Base-by-base conservation (phyloP, 2,113 vertebrate species). In the Syngnathus floridae region DNA sequence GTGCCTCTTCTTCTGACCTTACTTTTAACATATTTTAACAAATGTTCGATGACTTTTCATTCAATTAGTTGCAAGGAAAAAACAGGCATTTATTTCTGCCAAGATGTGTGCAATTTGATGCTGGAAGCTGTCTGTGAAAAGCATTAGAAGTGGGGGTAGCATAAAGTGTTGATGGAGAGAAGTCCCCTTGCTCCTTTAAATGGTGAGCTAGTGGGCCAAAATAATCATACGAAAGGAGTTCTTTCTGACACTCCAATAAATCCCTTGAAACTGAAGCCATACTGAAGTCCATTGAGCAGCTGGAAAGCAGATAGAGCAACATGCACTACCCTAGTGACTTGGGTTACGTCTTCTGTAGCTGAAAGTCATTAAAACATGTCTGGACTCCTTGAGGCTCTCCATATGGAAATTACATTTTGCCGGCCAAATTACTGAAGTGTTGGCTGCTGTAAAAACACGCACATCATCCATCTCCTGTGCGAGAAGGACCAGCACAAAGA, bases 351-450 rank as follows among this genome's bases (percentile, higher is more conserved):
- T 66, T 75, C 80, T 82, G 72, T 36, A 67, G 74, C 79, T 83
- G 80, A 31, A 66, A 78, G 77, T 82, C 72, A 80, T 86, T 72
- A 79, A 69, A 68, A 69, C 52, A 55, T 64, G 46, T 16, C 62
- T 40, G n/a, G 66, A 67, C 41, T 49, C 41, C 62, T 77, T 43
- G 64, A 43, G 36, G 51, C 56, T 7, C 64, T 58, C 38, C 85
- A 82, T 26, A 84, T 90, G 90, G 68, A 77, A 75, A 88, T 62
- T 74, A 57, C 78, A 90, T 90, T 85, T 86, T 62, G 69, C 37
- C 11, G 68, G 49, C 22, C 69, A 62, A 71, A 78, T 80, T 67
- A 72, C 69, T 13, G 64, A 55, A 22, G 69, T 43, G 49, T 7
- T 26, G 67, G 45, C 66, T 51, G 49, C 70, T 43, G 64, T 54